Evolutionary conservation across 1,140 invertebrate genomes (phyloP).

Genomic region (Dufourea novaeangliae): DNA sequence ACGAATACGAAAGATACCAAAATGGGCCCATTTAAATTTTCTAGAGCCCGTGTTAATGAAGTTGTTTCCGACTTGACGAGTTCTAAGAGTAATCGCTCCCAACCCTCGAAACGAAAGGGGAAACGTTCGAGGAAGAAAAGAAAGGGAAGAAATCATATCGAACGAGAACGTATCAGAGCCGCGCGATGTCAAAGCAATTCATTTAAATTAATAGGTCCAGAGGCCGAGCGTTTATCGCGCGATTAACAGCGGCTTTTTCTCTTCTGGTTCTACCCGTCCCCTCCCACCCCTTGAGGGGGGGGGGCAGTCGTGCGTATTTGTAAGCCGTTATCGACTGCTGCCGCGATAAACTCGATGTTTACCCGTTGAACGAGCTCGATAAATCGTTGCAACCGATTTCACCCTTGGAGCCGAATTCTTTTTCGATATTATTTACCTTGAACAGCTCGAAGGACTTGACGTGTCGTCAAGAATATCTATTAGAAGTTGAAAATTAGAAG

Average conservation of each 20-base stretch:
- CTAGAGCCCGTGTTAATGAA: not conserved
- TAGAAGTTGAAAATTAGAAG: too few relatives aligned
- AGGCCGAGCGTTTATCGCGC: conserved; percentile 58
- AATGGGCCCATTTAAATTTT: too few relatives aligned
- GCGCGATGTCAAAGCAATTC: conserved; percentile 66
- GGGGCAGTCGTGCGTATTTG: conserved; percentile 48
- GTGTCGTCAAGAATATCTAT: too few relatives aligned
- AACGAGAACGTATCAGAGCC: not conserved
- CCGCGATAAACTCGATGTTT: conserved; percentile 53
- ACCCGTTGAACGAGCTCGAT: too few relatives aligned
- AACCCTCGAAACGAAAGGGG: not conserved
- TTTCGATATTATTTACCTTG: too few relatives aligned
- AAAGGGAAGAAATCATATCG: not conserved
- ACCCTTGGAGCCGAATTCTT: too few relatives aligned
- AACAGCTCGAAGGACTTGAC: too few relatives aligned
- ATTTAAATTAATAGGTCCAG: conserved; percentile 70
- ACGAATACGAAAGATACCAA: too few relatives aligned
- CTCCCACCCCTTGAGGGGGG: conserved; percentile 11
- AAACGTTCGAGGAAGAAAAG: not conserved
- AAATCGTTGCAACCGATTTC: too few relatives aligned
- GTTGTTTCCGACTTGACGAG: not conserved
- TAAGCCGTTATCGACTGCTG: conserved; percentile 57
- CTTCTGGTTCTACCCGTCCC: conserved; percentile 1
- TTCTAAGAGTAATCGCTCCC: not conserved
- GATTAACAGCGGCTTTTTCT: conserved; percentile 57